Percentiles rank a stretch among this genome's conserved stretches.
Evolutionary conservation across 1,140 invertebrate species (phyloP).

Genomic region (Rhyzopertha dominica): DNA sequence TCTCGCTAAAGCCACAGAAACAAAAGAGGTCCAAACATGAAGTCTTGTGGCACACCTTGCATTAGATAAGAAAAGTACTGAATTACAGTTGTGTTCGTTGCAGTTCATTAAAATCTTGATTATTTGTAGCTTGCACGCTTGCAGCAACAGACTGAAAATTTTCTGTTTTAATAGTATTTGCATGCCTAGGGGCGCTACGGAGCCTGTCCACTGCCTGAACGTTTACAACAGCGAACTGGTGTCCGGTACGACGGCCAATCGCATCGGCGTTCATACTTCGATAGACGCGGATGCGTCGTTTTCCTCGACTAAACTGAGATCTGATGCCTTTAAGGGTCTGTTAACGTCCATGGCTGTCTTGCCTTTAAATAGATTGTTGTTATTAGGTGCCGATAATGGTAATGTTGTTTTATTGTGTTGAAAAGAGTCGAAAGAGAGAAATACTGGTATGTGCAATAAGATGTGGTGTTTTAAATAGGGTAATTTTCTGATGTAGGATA

Average conservation of each 20-base stretch:
- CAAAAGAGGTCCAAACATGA: too few species aligned
- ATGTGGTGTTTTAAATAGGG: too few species aligned
- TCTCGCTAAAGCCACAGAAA: too few species aligned
- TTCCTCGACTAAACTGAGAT: conserved; percentile 77
- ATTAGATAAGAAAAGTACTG: too few species aligned
- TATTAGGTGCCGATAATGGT: conserved; percentile 88
- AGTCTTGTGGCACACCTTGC: too few species aligned
- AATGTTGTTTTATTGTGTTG: conserved; percentile 80
- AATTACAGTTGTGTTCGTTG: too few species aligned
- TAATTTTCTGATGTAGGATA: too few species aligned
- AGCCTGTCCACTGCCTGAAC: conserved; percentile 83
- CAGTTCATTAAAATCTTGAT: too few species aligned
- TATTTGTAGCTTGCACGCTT: too few species aligned
- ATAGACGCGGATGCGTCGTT: conserved; percentile 68
- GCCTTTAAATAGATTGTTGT: conserved; percentile 80
- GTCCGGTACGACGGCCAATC: conserved; percentile 81
- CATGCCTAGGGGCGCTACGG: conserved; percentile 66
- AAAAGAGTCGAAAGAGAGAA: conserved; percentile 32
- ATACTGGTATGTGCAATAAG: too few species aligned
- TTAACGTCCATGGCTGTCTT: conserved; percentile 83
- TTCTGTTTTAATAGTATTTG: conserved; percentile 21
- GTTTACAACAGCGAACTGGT: conserved; percentile 70
- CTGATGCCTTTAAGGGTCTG: conserved; percentile 87
- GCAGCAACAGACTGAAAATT: too few species aligned
- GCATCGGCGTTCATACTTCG: conserved; percentile 81